Evolutionary conservation across 2,797 vertebrate genomes (phyloP), one percentile per base, ranked within the genome.

Genomic region (Scomberomorus guttatus): DNA sequence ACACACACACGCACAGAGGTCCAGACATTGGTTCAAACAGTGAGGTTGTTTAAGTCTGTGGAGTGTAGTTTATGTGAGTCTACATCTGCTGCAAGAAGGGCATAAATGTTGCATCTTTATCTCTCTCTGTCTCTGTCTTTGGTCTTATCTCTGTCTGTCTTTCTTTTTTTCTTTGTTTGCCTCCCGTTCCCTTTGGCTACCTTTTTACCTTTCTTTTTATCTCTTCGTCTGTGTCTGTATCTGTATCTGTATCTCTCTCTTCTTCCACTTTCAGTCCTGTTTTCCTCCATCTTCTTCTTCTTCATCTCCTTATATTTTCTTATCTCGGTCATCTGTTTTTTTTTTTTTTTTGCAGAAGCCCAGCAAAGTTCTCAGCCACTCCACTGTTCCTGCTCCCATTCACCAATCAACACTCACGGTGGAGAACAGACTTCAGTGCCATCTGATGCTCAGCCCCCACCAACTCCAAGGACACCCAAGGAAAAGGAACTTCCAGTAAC

Each of bases 31-130:
- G 70, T 74, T 74, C 70, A 83, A 59, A 82, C 83, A 77, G 70
- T 11, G 37, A 4, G 20, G 62, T 75, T 85, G 83, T 84, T 62
- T 79, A 83, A 87, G 68, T 29, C 67, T 83, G 66, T 77, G 65
- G 66, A 74, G 73, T 62, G 67, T 14, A 61, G 60, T 79, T 80
- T 63, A 65, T 60, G 58, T 29, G 60, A 67, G 37, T 74, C 60
- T 71, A n/a, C 44, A 65, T 73, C 52, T 72, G 77, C 61, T 64
- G 55, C 58, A 77, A 72, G 39, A 39, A 22, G 51, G 22, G 12
- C 56, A 62, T 39, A 59, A 56, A 60, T 58, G 54, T 18, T 67
- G 67, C 20, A 2, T 78, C 77, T 79, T 74, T 27, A 75, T 77
- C 51, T 55, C 34, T 34, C 3, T 71, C 27, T 48, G 22, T 32